Base-by-base conservation (phyloP, 2,113 vertebrate species). In the Sarotherodon lohbergeri region DNA sequence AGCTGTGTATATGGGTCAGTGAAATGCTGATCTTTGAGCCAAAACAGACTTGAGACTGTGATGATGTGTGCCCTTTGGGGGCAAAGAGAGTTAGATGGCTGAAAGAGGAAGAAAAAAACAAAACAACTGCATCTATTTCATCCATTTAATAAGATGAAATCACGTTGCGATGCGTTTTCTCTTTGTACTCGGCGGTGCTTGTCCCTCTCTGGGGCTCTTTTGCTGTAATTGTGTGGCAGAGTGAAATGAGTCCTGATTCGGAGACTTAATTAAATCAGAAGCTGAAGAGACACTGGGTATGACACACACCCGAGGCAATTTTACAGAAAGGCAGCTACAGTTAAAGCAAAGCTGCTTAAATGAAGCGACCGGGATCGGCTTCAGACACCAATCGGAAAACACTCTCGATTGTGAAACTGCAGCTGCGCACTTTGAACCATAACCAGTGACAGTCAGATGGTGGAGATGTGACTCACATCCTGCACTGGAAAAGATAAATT, bases 211-310 rank as follows among this genome's bases (percentile, higher is more conserved):
- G 76, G 93, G 91, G 68, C 61, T 89, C 87, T 90, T 83, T 83
- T 92, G 91, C 92, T 93, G 93, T 96, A 96, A 96, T 94, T 95
- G 95, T 94, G 94, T 89, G 86, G 57, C 85, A 76, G 89, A 92
- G 84, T 88, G 88, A 93, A 94, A 92, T 85, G 90, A 93, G 93
- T 93, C 91, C 86, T 63, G 88, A 92, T 95, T 94, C 5, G 63
- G 87, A 93, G 89, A 86, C 92, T 93, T 95, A 95, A 95, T 96
- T 95, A 95, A 94, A 95, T 87, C 91, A 84, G 76, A 85, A 84
- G 86, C 87, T 63, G 80, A 80, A 82, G 90, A 93, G 91, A 84
- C 13, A 50, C 71, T 83, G 88, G 86, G 54, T 68, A 34, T 85
- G 90, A 92, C 86, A 89, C 83, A 73, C n/a, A 83, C 59, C 80